phyloP scores from a whole-genome alignment of 1,140 invertebrate species.

The Lucilia cuprina region DNA sequence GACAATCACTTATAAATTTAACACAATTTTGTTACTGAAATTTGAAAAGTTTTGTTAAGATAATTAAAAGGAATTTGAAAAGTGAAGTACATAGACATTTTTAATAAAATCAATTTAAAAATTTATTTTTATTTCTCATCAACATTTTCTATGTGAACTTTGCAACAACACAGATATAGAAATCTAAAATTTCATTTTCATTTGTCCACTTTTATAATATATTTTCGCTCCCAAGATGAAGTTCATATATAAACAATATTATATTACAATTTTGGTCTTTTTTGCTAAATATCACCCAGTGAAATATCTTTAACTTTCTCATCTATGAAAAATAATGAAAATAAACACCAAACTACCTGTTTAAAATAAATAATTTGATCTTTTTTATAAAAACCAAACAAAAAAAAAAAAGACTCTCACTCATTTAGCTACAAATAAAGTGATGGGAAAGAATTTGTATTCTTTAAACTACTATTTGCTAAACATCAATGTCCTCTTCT shows the following conservation, averaged over 20 bases:
- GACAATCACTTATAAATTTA: too few species aligned
- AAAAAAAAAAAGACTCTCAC: background rate
- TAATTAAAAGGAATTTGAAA: background rate
- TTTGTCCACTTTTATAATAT: background rate
- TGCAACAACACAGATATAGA: too few species aligned
- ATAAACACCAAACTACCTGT: background rate
- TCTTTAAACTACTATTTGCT: background rate
- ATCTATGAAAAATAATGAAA: background rate
- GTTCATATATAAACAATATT: background rate
- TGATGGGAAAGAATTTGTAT: background rate
- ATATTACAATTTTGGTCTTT: background rate
- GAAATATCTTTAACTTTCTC: background rate
- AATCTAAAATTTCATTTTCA: background rate
- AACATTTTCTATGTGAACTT: too few species aligned
- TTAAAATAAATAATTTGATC: background rate
- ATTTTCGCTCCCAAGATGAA: background rate
- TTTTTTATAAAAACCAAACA: background rate
- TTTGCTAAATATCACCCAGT: background rate
- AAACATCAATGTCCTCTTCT: background rate
- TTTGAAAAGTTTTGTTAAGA: too few species aligned
- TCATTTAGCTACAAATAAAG: background rate
- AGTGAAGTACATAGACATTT: too few species aligned
- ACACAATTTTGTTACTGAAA: too few species aligned
- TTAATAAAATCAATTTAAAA: too few species aligned
- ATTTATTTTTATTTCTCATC: too few species aligned